A percentile compares a stretch with the other conserved stretches of the same genome.
Evolutionary conservation across 2,113 vertebrate species (phyloP).

Genomic region (Mionectes macconnelli): DNA sequence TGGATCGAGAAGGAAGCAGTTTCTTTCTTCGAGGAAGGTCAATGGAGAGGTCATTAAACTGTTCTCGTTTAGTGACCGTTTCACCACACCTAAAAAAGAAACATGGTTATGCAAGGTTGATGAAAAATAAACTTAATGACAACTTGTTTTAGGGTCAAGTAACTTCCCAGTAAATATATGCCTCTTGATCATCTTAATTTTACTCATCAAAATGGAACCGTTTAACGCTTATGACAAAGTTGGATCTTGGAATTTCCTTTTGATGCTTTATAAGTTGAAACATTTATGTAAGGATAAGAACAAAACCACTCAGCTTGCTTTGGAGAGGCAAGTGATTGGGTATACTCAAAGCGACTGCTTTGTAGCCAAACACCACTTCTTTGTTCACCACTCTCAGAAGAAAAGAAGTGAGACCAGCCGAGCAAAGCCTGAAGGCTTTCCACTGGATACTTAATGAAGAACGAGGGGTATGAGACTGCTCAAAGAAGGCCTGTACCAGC

Average conservation of each 20-base stretch:
- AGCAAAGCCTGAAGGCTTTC: not conserved
- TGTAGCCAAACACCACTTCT: not conserved
- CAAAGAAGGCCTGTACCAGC: not conserved
- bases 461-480: not conserved
- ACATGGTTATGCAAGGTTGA: not conserved
- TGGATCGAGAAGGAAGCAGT: conserved; percentile 86
- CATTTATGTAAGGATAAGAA: not conserved
- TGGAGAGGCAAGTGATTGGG: not conserved
- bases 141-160: not conserved
- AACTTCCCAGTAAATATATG: not conserved
- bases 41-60: conserved; percentile 97
- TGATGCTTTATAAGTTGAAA: not conserved
- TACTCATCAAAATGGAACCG: not conserved
- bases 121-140: not conserved
- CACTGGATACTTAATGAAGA: not conserved
- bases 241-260: not conserved
- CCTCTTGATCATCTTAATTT: not conserved
- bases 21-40: conserved; percentile 95
- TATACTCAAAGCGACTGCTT: not conserved
- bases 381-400: not conserved
- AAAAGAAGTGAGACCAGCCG: not conserved
- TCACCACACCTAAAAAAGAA: conserved; percentile 86
- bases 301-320: not conserved
- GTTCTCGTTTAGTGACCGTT: conserved; percentile 91
- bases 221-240: not conserved